Base-by-base conservation (phyloP, 2,888 invertebrate species). In the Drosophila dives region DNA sequence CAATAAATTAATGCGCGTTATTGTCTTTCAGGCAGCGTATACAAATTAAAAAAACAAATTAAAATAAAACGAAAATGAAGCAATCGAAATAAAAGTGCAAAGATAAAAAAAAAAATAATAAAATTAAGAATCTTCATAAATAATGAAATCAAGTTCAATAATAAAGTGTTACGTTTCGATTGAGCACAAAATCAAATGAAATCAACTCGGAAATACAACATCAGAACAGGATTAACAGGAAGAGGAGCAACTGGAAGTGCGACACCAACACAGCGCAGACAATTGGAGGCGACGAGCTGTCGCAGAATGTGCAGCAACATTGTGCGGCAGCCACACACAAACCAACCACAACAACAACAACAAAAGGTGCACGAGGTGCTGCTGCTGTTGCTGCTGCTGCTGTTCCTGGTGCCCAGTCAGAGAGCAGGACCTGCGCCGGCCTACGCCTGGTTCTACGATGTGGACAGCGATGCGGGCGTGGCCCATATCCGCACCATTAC, bases 361-460 rank as follows among this genome's bases (percentile, higher is more conserved):
- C 29, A 29, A 29, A 29, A 29, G 29, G 36, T 45, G 20, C 45
- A 58, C 23, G 42, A 79, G 45, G 50, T 72, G 62, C 60, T 74
- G 45, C 62, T 71, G 55, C 20, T 77, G 36, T 11, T 72, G 55
- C 64, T 73, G 48, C 69, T 74, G 50, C 56, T 77, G 29, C 50
- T 74, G n/a, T 54, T 73, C 7, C 63, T 79, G 29, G 29, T 65
- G 6, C 61, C 81, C 26, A 75, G 65, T 7, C 77, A 53, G 11
- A n/a, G 61, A 20, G 26, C 73, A 8, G 69, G 66, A 20, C 68
- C 80, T 8, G 61, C 56, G 8, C 54, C 81, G 5, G 68, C 63
- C 10, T n/a, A 54, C 6, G 75, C 82, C 60, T 77, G 80, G 81
- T 75, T 75, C 66, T 82, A 86, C 68, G 68, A 80, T 56, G 83